Base-by-base conservation (phyloP, 2,888 invertebrate genomes). In the Liodrosophila aerea region DNA sequence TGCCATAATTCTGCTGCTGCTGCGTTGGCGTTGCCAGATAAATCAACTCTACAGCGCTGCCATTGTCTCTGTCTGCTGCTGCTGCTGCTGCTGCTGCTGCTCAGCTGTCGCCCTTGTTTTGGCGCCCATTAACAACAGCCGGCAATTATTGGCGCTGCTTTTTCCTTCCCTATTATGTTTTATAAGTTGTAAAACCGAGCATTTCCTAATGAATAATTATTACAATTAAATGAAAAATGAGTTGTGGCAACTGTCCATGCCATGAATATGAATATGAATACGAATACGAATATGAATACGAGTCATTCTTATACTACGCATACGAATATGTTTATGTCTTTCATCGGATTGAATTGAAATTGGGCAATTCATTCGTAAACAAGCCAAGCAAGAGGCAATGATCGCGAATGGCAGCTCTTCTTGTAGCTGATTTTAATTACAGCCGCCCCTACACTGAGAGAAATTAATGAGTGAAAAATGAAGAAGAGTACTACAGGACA, bases 201-300 rank as follows among this genome's bases (percentile, higher is more conserved):
- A 34, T 49, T 73, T 72, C 64, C 72, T 75, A 80, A 87, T 86
- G 85, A 87, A 77, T 80, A 68, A 80, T 86, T 70, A 86, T 84
- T 84, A 85, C 85, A 86, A 64, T 73, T 85, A 69, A 75, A 82
- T 82, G 78, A 82, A 85, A 73, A 85, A 81, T 84, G 64, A 71
- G 62, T 50, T 58, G 60, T 49, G 45, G 63, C 64, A 13, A 51
- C 51, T 71, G 68, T 60, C 52, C 64, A 53, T 61, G 58, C 58
- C 56, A 18, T 46, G 50, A 22, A 22, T 22, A 22, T 5, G 22
- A 22, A 22, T 22, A 22, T 5, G 5, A 22, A 2, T 4, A 22
- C 22, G 22, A 22, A 22, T 22, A 22, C 22, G 22, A 22, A 22
- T 22, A 22, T 5, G 5, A 22, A 2, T 4, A 22, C 22, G 22